Evolutionary conservation across 2,888 invertebrate species (phyloP).

Genomic region (Acanthococcus lagerstroemiae): DNA sequence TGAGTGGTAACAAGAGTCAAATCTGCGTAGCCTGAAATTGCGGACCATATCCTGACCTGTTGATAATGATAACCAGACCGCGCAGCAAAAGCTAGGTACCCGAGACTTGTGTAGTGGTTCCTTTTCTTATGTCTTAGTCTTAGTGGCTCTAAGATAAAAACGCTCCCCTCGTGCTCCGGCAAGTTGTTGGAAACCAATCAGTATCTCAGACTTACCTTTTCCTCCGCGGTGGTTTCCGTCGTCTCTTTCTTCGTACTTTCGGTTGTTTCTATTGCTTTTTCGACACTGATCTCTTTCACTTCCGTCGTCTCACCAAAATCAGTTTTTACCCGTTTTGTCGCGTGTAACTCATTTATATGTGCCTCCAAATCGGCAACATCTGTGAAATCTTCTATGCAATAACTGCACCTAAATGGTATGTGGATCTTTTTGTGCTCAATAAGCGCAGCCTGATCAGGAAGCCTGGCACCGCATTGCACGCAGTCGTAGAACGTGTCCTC

Average conservation of each 20-base stretch:
- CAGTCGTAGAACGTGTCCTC: conserved; percentile 5
- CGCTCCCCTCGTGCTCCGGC: not conserved
- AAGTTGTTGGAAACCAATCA: not conserved
- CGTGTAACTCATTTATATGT: conserved; percentile 11
- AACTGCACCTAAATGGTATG: conserved; percentile 14
- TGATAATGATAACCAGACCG: no score
- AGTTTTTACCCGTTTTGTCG: conserved; percentile 18
- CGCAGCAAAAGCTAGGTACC: no score
- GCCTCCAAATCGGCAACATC: conserved; percentile 9
- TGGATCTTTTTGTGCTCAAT: conserved; percentile 17
- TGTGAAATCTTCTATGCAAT: conserved; percentile 18
- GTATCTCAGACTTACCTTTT: not conserved
- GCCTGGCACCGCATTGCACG: not conserved
- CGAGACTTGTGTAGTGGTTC: no score
- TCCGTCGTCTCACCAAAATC: not conserved
- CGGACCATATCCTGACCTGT: no score
- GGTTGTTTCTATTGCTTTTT: no score
- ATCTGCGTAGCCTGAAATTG: no score
- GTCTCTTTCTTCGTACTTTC: not conserved
- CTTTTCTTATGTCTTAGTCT: no score
- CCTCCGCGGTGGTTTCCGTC: not conserved
- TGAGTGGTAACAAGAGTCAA: no score
- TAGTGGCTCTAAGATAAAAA: no score
- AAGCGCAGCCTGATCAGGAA: not conserved
- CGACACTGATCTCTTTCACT: not conserved